These are phyloP conservation scores for Zenarchopterus dispar DNA, from an alignment of 2,797 vertebrate genomes.

Conservation along the genomic window DNA sequence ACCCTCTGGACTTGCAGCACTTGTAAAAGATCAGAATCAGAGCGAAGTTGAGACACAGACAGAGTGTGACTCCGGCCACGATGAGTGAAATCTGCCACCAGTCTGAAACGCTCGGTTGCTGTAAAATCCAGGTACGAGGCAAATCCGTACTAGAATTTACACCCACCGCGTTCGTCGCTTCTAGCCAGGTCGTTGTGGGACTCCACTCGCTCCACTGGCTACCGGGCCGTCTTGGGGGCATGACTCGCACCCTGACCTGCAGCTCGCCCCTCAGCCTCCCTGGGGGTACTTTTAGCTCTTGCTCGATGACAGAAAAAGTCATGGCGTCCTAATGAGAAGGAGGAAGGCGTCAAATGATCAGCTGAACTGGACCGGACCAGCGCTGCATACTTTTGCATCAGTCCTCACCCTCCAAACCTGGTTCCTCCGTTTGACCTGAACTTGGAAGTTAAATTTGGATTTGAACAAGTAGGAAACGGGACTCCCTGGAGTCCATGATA, in stretches of 20 bases:
- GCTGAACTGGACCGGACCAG: too few relatives aligned
- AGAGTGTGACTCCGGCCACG: neutral
- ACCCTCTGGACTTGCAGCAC: slow-evolving; percentile 38
- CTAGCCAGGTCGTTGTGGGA: slow-evolving; percentile 52
- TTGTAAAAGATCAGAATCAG: slow-evolving; percentile 20
- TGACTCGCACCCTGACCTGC: slow-evolving; percentile 68
- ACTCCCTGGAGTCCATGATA: slow-evolving; percentile 60
- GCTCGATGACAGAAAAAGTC: fast-evolving
- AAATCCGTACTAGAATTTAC: neutral
- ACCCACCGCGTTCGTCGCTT: neutral
- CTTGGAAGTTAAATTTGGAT: slow-evolving; percentile 27
- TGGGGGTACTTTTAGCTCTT: neutral
- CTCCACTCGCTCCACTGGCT: slow-evolving; percentile 81
- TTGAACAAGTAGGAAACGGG: fast-evolving
- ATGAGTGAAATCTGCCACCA: neutral
- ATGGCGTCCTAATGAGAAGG: slow-evolving; percentile 35
- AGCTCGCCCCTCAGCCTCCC: neutral
- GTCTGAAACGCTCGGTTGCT: slow-evolving; percentile 24
- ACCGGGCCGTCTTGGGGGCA: fast-evolving
- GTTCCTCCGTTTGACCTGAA: slow-evolving; percentile 55
- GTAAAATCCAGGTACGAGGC: neutral
- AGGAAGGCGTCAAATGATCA: neutral
- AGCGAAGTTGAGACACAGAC: slow-evolving; percentile 4
- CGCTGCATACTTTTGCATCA: neutral
- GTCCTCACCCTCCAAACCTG: slow-evolving; percentile 63